Evolutionary conservation across 1,140 invertebrate genomes (phyloP).

Genomic region (Drosophila melanogaster): Release_6_plus_ISO1_MT NC_004354.4:8052001-8052500

Average conservation of each 20-base stretch:
- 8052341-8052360: constrained; percentile 61
- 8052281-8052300: constrained; percentile 44
- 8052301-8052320: constrained; percentile 51
- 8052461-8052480: constrained; percentile 30
- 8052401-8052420: constrained; percentile 36
- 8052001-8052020: constrained; percentile 56
- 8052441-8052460: constrained; percentile 18
- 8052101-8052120: constrained; percentile 65
- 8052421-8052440: constrained; percentile 9
- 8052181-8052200: constrained; percentile 31
- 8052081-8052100: constrained; percentile 42
- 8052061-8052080: constrained; percentile 57
- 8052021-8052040: constrained; percentile 47
- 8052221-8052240: constrained; percentile 60
- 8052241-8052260: constrained; percentile 66
- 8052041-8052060: constrained; percentile 81
- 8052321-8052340: constrained; percentile 58
- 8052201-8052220: constrained; percentile 52
- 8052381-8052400: constrained; percentile 51
- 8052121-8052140: constrained; percentile 60
- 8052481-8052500: constrained; percentile 28
- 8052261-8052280: constrained; percentile 48
- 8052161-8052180: constrained; percentile 45
- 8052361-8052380: constrained; percentile 34
- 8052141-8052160: constrained; percentile 67